Conservation (phyloP, 2,888 invertebrate species). For the Sarcophaga variegata region DNA sequence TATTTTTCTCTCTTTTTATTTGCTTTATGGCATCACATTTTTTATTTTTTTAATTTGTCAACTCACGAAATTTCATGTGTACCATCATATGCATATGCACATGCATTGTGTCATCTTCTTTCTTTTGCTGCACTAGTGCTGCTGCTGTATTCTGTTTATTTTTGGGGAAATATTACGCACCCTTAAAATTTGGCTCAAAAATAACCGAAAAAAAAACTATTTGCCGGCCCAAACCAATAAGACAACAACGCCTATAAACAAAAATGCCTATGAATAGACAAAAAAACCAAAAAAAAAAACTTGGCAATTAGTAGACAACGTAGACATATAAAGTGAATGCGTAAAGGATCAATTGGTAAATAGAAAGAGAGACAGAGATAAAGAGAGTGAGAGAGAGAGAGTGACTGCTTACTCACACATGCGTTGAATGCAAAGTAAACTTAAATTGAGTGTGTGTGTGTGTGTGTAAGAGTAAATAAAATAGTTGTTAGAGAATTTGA, state of each 20-base stretch:
- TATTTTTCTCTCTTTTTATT: not conserved
- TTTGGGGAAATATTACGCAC: conserved; percentile 55
- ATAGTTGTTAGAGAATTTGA: conserved; percentile 29
- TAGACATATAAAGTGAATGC: conserved; percentile 53
- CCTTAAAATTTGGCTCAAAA: conserved; percentile 60
- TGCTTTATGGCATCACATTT: not conserved
- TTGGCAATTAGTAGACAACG: conserved; percentile 59
- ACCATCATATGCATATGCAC: conserved; percentile 5
- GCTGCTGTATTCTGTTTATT: conserved; percentile 4
- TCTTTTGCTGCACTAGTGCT: not conserved
- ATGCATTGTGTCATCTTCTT: not conserved
- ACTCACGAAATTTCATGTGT: conserved; percentile 29
- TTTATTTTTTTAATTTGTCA: conserved; percentile 47
- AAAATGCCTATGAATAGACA: conserved; percentile 57
- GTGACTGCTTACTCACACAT: conserved; percentile 59
- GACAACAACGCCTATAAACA: conserved; percentile 63
- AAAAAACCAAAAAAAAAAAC: conserved; percentile 31
- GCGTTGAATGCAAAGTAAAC: conserved; percentile 7
- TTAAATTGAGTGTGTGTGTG: not conserved
- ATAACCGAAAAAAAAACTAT: conserved; percentile 51
- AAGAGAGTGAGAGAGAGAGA: not conserved
- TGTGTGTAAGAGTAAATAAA: not conserved
- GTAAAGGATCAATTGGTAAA: conserved; percentile 58
- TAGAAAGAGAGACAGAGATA: not conserved
- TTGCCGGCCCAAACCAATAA: conserved; percentile 64